Evolutionary conservation across 2,113 vertebrate genomes (phyloP), one percentile per base, ranked within the genome.

Genomic region (Pomatorhinus ruficollis): DNA sequence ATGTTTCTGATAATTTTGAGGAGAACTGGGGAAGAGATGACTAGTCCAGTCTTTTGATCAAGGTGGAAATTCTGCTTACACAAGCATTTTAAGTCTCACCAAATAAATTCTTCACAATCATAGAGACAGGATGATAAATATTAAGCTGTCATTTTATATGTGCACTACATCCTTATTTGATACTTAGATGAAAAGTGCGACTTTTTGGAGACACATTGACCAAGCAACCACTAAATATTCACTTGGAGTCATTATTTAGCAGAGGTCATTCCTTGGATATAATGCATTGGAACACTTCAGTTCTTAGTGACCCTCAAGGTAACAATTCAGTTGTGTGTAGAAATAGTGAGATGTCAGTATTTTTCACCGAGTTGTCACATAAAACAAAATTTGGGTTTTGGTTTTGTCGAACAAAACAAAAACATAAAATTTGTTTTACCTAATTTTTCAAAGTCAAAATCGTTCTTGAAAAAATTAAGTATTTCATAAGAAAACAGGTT

Each of bases 381-480:
- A 61, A 72, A 83, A 35, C 14, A 54, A 45, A 45, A 45, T 45
- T 45, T 21, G 44, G 44, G 44, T 20, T 45, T 45, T 45, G 44
- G 44, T 45, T 45, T 45, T 45, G 44, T 45, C 44, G 21, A 45
- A 45, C 10, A 20, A 45, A 45, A 45, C 44, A 45, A 45, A 45
- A 45, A 5, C 44, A 45, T 21, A 45, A 45, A 21, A 28, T 78
- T 61, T 11, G 3, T 35, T 35, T 19, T 77, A 18, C 7, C 30
- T 64, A 42, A 40, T n/a, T 65, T 91, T 82, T 70, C 25, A n/a
- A 70, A 91, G 17, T 69, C 22, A 49, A 74, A 87, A n/a, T 87
- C 2, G 1, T 4, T 60, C 3, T 70, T 57, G 16, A 3, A 89
- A 65, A 9, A 70, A 24, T 23, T 3, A 6, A 70, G 20, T 45